Conservation (phyloP, 2,888 invertebrate genomes). For the Pandemis cinnamomeana region DNA sequence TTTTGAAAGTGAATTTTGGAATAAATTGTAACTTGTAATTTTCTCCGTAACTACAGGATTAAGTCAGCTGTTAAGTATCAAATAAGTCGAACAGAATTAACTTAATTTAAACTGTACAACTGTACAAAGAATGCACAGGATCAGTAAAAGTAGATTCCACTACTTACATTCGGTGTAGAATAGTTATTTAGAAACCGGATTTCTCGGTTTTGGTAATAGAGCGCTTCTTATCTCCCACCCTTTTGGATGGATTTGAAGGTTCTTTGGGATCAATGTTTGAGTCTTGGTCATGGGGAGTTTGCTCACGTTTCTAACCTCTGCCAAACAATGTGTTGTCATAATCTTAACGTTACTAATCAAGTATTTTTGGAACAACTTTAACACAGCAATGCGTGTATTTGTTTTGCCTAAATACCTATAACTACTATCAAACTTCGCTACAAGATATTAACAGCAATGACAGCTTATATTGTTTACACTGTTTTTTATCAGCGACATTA, state of each 20-base stretch:
- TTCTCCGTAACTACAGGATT: not conserved
- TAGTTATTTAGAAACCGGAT: slow-evolving; percentile 16
- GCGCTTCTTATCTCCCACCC: slow-evolving; percentile 16
- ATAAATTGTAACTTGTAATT: not conserved
- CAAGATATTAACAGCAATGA: slow-evolving; percentile 57
- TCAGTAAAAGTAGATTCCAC: not conserved
- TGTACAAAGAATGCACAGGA: not conserved
- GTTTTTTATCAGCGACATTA: slow-evolving; percentile 67
- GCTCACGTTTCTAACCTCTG: not conserved
- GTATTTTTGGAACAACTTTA: not conserved
- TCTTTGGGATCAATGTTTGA: not conserved
- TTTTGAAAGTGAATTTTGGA: not conserved
- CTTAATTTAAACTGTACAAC: too few species aligned
- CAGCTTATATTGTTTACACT: slow-evolving; percentile 75
- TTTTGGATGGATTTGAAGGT: not conserved
- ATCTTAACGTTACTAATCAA: not conserved
- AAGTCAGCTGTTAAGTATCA: not conserved
- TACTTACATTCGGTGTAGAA: slow-evolving; percentile 1
- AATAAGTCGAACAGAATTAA: not conserved
- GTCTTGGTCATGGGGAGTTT: slow-evolving; percentile 3
- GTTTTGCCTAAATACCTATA: slow-evolving; percentile 69
- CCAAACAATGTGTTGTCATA: not conserved
- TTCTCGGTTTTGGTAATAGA: slow-evolving; percentile 1
- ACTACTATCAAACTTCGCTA: slow-evolving; percentile 71
- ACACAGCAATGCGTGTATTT: slow-evolving; percentile 50